phyloP scores from a whole-genome alignment of 2,113 vertebrate species.

The Petrocephalus zakoni region DNA sequence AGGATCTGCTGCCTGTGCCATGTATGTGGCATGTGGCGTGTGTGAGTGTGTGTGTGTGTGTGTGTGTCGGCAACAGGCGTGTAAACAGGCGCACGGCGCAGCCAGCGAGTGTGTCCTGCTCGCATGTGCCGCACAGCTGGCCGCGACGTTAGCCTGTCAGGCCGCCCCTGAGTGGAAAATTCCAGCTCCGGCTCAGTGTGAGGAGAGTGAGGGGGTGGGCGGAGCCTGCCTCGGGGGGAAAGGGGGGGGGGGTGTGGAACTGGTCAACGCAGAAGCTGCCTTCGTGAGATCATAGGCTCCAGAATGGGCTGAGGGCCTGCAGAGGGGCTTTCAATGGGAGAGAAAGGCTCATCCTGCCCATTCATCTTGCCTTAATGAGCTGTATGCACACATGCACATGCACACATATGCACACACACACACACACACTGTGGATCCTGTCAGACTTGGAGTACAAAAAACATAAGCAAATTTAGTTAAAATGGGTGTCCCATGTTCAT shows the following conservation, averaged over 20 bases:
- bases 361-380: conserved; percentile 5
- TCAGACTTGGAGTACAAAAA: background rate
- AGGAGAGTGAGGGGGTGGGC: conserved; percentile 18
- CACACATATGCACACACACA: background rate
- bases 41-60: too few relatives aligned
- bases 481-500: background rate
- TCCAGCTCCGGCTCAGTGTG: conserved; percentile 46
- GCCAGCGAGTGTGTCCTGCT: background rate
- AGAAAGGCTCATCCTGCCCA: background rate
- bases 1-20: background rate
- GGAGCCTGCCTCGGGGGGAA: conserved; percentile 35
- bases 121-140: conserved; percentile 50
- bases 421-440: background rate
- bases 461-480: background rate
- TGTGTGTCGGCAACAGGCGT: background rate
- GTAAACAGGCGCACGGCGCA: background rate
- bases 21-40: too few relatives aligned
- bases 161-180: conserved; percentile 59
- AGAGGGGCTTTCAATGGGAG: background rate
- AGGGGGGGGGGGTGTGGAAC: conserved; percentile 36
- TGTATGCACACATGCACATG: background rate
- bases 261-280: conserved; percentile 62
- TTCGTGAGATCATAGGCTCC: conserved; percentile 62
- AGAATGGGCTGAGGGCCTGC: conserved; percentile 48
- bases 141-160: conserved; percentile 42